Base-by-base conservation (phyloP, 2,797 vertebrate species). In the Macropodus opercularis region DNA sequence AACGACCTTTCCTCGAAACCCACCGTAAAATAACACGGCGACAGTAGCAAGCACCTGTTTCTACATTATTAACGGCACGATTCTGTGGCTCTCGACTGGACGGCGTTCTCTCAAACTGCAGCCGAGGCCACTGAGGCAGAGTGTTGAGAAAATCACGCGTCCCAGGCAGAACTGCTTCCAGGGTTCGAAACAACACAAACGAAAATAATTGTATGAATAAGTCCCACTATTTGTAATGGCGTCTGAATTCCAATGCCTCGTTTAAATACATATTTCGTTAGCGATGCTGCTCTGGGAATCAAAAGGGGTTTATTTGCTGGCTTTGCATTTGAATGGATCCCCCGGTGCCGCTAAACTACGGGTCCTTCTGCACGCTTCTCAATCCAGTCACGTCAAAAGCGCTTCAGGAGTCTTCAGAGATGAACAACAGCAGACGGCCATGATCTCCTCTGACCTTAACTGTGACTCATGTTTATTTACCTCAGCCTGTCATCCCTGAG, bases 391-490 rank as follows among this genome's bases (percentile, higher is more conserved):
- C 27, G 17, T 72, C 63, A 59, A 19, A 75, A 51, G 31, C 53
- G 73, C 80, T 54, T 6, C 48, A 9, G 49, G 56, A 55, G 2
- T 72, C 48, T 44, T 83, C 59, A 18, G 72, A 52, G 78, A 75
- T 57, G 59, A 72, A 76, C 62, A 69, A 60, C 67, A 69, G 71
- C 67, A 69, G 71, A 54, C 56, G 11, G 69, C 63, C 49, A 1
- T 60, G 69, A 80, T 80, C 80, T 77, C 53, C 75, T 42, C 52
- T 86, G 81, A 85, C 85, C 83, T 83, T 62, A 73, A 48, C 71
- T 35, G 74, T 67, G 77, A 83, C 68, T 82, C 69, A 54, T 81
- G 81, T 81, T 84, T 84, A 79, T 87, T 87, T 81, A 77, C 79
- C 71, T 83, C 67, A 1, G 42, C 61, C 32, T 29, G 43, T 63